Base-by-base conservation (phyloP, 2,113 vertebrate genomes). In the Pardalotus punctatus region DNA sequence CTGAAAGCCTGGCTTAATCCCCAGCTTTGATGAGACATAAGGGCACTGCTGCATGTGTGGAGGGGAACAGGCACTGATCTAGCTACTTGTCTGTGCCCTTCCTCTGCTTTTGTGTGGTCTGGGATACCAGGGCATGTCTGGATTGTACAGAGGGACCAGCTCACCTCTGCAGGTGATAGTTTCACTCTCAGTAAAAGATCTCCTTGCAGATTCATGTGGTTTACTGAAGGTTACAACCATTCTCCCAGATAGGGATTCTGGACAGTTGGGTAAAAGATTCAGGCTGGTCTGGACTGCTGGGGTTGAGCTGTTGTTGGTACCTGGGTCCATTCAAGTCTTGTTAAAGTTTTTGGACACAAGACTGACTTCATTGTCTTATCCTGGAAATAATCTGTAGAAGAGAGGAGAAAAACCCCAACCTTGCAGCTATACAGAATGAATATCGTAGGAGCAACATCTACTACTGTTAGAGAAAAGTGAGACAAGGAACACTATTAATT, bases 401-500 rank as follows among this genome's bases (percentile, higher is more conserved):
- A 79, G 43, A 69, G 20, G 16, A 94, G 69, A 13, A 22, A 65
- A 80, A 58, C 5, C 16, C 14, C 38, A 82, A 42, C 65, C 73
- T 94, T 89, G 58, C 51, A 94, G 73, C 69, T 81, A 22, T 79
- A 36, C 54, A 47, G 91, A 90, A 86, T 69, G 43, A 93, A 60
- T 87, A 62, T 60, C 51, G 85, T 83, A 51, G 45, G 35, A 94
- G 29, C 22, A 87, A 13, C 56, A 65, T 87, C 42, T 92, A 54
- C 77, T 87, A 35, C 66, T 94, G 65, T 77, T 88, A 89, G 42
- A 56, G 45, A 90, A 77, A 84, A 90, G 33, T 47, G 40, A 64
- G 83, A 89, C 93, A 88, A 95, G 48, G 48, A 92, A 57, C 56
- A 79, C 35, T 92, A 48, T 78, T 95, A 72, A 96, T 89, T 96